A percentile compares a stretch with the other conserved stretches of the same genome.
phyloP scores from a whole-genome alignment of 2,113 vertebrate genomes.

The Campylorhamphus procurvoides region DNA sequence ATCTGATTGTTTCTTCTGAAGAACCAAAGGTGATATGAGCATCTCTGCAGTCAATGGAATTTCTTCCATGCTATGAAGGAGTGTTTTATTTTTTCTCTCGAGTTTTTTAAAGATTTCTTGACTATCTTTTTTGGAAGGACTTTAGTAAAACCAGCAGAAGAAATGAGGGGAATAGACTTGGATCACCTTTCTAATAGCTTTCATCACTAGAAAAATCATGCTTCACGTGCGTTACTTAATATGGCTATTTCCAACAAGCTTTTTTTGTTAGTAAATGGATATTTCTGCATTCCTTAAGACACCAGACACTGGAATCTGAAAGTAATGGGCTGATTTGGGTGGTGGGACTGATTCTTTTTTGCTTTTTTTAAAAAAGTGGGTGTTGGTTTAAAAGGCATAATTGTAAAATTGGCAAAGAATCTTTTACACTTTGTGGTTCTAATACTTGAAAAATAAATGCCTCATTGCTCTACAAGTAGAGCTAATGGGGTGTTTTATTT shows the following conservation, averaged over 20 bases:
- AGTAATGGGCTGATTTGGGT: conserved; percentile 53
- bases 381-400: conserved; percentile 74
- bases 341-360: conserved; percentile 39
- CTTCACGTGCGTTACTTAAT: conserved; percentile 72
- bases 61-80: conserved; percentile 72
- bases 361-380: conserved; percentile 42
- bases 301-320: conserved; percentile 70
- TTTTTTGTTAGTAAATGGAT: conserved; percentile 71
- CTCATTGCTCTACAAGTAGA: conserved; percentile 77
- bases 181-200: conserved; percentile 72
- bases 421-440: conserved; percentile 77
- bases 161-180: conserved; percentile 70
- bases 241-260: conserved; percentile 71
- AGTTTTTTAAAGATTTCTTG: conserved; percentile 75
- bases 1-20: conserved; percentile 81
- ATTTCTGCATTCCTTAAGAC: conserved; percentile 73
- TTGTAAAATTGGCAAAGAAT: conserved; percentile 78
- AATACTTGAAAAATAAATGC: conserved; percentile 88
- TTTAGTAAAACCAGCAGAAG: conserved; percentile 77
- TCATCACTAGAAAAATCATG: conserved; percentile 73
- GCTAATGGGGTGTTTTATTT: conserved; percentile 74
- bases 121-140: conserved; percentile 72
- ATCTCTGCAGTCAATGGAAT: conserved; percentile 69
- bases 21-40: conserved; percentile 72
- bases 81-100: conserved; percentile 60